Base-by-base conservation (phyloP, 2,888 invertebrate genomes). In the Pristionchus mayeri region DNA sequence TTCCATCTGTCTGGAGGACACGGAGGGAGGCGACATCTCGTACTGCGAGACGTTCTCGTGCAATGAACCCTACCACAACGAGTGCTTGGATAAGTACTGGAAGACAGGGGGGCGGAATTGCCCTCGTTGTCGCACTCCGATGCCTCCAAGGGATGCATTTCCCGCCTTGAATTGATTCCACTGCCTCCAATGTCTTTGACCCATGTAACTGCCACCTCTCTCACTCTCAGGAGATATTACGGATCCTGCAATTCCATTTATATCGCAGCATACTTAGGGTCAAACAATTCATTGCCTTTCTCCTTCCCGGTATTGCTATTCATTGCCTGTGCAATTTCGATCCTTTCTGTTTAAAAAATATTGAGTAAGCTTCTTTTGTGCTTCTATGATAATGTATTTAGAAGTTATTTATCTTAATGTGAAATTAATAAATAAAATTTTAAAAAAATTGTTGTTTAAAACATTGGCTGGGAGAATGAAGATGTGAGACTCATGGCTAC, bases 51-150 rank as follows among this genome's bases (percentile, higher is more conserved):
- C 27, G 16, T 44, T 48, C n/a, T 76, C 76, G 7, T 76, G 76
- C 48, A 76, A 76, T 48, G 76, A 76, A 48, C 76, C 76, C 44
- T 76, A 76, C 27, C 76, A 76, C 48, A 76, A 76, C 6, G 18
- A 76, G 76, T 76, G 76, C 16, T 16, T 76, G 27, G 76, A 44
- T 30, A 18, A 48, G 7, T 76, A 48, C n/a, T 76, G 76, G 44
- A 11, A n/a, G 4, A 76, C 11, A 11, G 13, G 48, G n/a, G n/a
- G 44, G 3, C 30, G 48, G 16, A 48, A 48, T 18, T 76, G 76
- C 21, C 76, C 76, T 24, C 44, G 50, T 24, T 76, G 76, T 27
- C 24, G 76, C 16, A 76, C 24, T 6, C 76, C 76, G 13, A 48
- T 76, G 48, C 76, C 76, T 48, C 44, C 48, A 6, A 44, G 76